Conservation (phyloP, 1,140 invertebrate species). For the Physella acuta region DNA sequence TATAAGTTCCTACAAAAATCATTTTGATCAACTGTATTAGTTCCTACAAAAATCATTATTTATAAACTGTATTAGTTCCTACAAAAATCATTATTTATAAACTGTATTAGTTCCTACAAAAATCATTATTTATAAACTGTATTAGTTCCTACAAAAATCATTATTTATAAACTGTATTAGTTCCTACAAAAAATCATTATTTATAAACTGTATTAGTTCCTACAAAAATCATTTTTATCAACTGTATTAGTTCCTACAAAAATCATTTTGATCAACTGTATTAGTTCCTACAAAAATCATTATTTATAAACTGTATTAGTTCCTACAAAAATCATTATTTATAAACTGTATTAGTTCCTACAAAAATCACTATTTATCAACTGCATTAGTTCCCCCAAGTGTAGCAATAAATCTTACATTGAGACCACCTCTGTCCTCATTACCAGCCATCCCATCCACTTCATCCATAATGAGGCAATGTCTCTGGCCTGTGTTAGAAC, state of each 20-base stretch:
- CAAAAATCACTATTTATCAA: constrained; percentile 88
- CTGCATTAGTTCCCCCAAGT: constrained; percentile 75
- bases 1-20: constrained; percentile 84
- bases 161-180: constrained; percentile 93
- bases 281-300: constrained; percentile 81
- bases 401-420: constrained; percentile 60
- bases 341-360: constrained; percentile 88
- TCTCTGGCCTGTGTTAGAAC: constrained; percentile 55
- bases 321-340: constrained; percentile 86
- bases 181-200: too few species aligned
- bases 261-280: constrained; percentile 90
- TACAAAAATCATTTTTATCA: constrained; percentile 87
- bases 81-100: constrained; percentile 93
- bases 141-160: constrained; percentile 86
- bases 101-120: constrained; percentile 79
- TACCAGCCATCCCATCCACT: constrained; percentile 99
- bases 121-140: constrained; percentile 90
- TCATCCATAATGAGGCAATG: constrained; percentile 98
- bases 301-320: constrained; percentile 92
- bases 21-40: constrained; percentile 91
- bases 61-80: constrained; percentile 88
- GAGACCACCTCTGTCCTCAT: constrained; percentile 96
- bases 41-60: constrained; percentile 87
- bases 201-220: constrained; percentile 91
- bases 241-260: constrained; percentile 79